Evolutionary conservation across 2,888 invertebrate genomes (phyloP), one percentile per base, ranked within the genome.

Genomic region (Acrobasis repandana): DNA sequence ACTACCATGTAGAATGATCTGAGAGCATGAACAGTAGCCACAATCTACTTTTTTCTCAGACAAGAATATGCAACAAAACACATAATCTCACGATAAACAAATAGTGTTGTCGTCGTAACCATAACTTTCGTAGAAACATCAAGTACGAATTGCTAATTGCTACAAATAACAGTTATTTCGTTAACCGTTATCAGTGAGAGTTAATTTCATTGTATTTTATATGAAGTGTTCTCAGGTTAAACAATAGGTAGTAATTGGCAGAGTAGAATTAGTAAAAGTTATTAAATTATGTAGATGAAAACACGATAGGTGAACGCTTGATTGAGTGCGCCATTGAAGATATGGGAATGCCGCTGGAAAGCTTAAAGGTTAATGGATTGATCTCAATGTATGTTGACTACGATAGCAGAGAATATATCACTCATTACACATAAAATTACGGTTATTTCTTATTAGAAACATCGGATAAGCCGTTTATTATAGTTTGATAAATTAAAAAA

Each of bases 101-200:
- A 43, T 43, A 43, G 43, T 28, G 9, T 15, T 38, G 54, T 36
- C 16, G 14, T 28, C 51, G n/a, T 36, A 36, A 16, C 16, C 52
- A 54, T 54, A 54, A 54, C 54, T 54, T 38, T 54, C 38, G 18
- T 54, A 28, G 0, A n/a, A 28, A 28, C 28, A 28, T 6, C 28
- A 28, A 28, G 6, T 38, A 36, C 11, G 18, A 18, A 16, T 11
- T 20, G 18, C 38, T 54, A 38, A 54, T 54, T 20, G 54, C 38
- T 14, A 20, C 38, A 38, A 54, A 54, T 54, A 54, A 54, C 54
- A 6, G 54, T 54, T 54, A 54, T 43, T 54, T 36, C 38, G 38
- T 38, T 20, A 54, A 38, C 38, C 38, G 54, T 54, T 54, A 54
- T 54, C 54, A 54, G 38, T 54, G 54, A 54, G 18, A 54, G 54